Base-by-base conservation (phyloP, 2,797 vertebrate genomes). In the Argya squamiceps region DNA sequence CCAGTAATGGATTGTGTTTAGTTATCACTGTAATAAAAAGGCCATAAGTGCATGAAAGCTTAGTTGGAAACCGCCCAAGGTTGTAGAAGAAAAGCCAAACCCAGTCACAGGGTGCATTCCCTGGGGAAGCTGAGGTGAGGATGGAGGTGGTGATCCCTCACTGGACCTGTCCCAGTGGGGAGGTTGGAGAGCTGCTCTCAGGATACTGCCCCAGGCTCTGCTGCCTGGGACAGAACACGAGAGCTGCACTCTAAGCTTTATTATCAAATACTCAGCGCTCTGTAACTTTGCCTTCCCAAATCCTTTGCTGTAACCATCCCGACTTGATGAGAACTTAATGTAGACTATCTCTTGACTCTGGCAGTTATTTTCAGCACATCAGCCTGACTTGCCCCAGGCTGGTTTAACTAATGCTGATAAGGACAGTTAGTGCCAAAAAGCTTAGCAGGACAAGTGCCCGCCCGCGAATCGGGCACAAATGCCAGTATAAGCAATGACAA, bases 321-420 rank as follows among this genome's bases (percentile, higher is more conserved):
- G 11, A 19, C n/a, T 5, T 58, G 71, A 34, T 80, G 92, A 92
- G 91, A 89, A 58, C 65, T 85, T 55, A 16, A n/a, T 9, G 46
- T 13, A 53, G 75, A 6, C 69, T 74, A 2, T 71, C 62, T 64
- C 53, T 79, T 75, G 36, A 43, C 58, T 71, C 43, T 46, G 43
- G 60, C 26, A 52, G 92, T 81, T 96, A 85, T 96, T 95, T 96
- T 91, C 67, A 92, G 91, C 70, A 7, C 56, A 84, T 71, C 77
- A 63, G 80, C 50, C 52, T 68, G 41, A 50, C 60, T 44, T 60
- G 81, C 53, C 65, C 41, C 2, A 2, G 69, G 89, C 71, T 74
- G 39, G 46, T 62, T 91, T 83, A 83, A 91, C 23, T 64, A 91
- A 47, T 20, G 46, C 62, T 73, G 73, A 62, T 85, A 88, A 83